Evolutionary conservation across 2,888 invertebrate genomes (phyloP).

Genomic region (Selenia dentaria): DNA sequence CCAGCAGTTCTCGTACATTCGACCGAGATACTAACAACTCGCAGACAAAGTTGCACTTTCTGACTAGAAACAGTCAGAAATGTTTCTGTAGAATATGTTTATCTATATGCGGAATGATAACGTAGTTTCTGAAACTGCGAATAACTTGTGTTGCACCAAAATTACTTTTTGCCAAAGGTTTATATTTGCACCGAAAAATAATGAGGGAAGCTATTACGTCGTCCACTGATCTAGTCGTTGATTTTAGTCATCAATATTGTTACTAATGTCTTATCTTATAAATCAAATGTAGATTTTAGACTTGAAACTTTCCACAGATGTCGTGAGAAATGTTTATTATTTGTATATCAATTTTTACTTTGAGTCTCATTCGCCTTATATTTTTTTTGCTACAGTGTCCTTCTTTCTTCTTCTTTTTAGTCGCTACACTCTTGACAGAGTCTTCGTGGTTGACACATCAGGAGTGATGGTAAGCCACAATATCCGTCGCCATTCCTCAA

Average conservation of each 20-base stretch:
- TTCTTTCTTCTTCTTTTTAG: too few species aligned
- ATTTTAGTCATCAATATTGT: constrained; percentile 6
- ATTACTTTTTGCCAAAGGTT: constrained; percentile 33
- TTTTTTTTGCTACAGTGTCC: too few species aligned
- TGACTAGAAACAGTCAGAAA: constrained; percentile 60
- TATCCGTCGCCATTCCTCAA: too few species aligned
- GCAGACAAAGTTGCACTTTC: constrained; percentile 70
- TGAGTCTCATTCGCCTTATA: too few species aligned
- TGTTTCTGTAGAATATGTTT: constrained; percentile 57
- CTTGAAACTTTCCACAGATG: constrained; percentile 6
- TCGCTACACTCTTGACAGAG: too few species aligned
- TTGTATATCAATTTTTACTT: constrained; percentile 15
- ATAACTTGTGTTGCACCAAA: constrained; percentile 37
- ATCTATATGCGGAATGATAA: constrained; percentile 54
- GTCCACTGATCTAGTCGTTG: constrained; percentile 22
- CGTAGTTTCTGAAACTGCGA: constrained; percentile 45
- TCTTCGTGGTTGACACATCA: too few species aligned
- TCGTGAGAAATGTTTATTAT: constrained; percentile 10
- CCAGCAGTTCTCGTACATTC: constrained; percentile 58
- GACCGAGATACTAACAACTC: constrained; percentile 48
- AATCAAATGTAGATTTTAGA: neutral
- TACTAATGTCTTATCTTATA: too few species aligned
- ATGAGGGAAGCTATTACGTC: too few species aligned
- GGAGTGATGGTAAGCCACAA: too few species aligned
- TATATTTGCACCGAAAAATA: too few species aligned